Percentiles rank a stretch among this genome's conserved stretches.
phyloP scores from a whole-genome alignment of 2,888 invertebrate genomes.

The Heliconius erato region DNA sequence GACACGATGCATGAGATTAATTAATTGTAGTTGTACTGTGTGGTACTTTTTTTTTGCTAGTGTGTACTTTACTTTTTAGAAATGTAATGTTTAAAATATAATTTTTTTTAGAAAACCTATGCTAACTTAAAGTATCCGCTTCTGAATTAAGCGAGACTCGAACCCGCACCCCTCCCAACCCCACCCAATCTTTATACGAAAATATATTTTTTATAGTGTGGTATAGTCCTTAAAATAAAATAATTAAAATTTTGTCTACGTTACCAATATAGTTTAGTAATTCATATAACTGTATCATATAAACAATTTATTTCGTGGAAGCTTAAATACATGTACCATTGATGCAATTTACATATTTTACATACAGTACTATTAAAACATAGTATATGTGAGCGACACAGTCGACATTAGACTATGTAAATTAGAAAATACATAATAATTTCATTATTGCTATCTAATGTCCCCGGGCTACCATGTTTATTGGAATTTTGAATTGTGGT shows the following conservation, averaged over 20 bases:
- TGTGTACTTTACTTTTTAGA: no score
- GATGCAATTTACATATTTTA: neutral
- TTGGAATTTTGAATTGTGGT: conserved; percentile 37
- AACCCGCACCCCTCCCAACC: no score
- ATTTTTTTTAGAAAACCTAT: neutral
- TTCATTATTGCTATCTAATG: conserved; percentile 32
- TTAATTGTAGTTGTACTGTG: neutral
- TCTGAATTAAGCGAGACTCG: no score
- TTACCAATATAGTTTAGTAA: no score
- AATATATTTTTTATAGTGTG: no score
- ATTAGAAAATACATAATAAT: conserved; percentile 32
- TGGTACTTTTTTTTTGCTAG: no score
- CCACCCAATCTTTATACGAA: no score
- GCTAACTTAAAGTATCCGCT: neutral
- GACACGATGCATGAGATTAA: conserved; percentile 55
- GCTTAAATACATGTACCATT: neutral
- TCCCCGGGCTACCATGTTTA: conserved; percentile 36
- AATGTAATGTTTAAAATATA: no score
- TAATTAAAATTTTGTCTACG: no score
- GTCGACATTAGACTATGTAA: conserved; percentile 17
- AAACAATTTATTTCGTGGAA: neutral
- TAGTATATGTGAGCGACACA: neutral
- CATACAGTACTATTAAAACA: neutral
- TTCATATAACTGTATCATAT: no score
- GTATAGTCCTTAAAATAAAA: no score